Base-by-base conservation (phyloP, 2,113 vertebrate species). In the Rhinolophus ferrumequinum region DNA sequence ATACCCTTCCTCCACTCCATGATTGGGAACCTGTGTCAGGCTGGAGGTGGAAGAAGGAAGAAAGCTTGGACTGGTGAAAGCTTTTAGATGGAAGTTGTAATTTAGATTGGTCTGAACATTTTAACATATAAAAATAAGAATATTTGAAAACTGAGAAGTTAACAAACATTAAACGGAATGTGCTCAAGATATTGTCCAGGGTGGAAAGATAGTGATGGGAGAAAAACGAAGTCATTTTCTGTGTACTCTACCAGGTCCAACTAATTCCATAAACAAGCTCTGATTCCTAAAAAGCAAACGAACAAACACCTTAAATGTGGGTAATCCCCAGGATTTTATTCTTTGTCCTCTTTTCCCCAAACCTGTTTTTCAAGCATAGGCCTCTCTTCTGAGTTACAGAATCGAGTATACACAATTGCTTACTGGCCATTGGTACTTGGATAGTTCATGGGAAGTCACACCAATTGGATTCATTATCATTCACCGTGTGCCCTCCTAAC, bases 181-280 rank as follows among this genome's bases (percentile, higher is more conserved):
- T 24, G 30, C 18, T 82, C 26, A 21, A 67, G 22, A 44, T 73
- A 70, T 28, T 72, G 5, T 35, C 69, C 28, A 35, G 44, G 16
- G 56, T 92, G 5, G 54, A 75, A 95, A 87, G 33, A 33, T 19
- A 26, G 12, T 13, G 4, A 33, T n/a, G 15, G 19, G 56, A 76
- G 19, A 54, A 62, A n/a, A 92, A 86, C 66, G 16, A 95, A 93
- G 38, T 66, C 92, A 14, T 38, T 81, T 67, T 93, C 72, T 70
- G 26, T 58, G 9, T 52, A 30, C 11, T 6, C 26, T 90, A 47
- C 52, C 52, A 87, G 30, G 28, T 52, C 44, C 52, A 95, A 60
- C 3, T n/a, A 88, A 87, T 75, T 80, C 56, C 79, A 26, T 80
- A 62, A 88, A 60, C n/a, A 85, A 62, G 28, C 26, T 83, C 50